phyloP scores from a whole-genome alignment of 1,140 invertebrate genomes.

The Diprion similis region DNA sequence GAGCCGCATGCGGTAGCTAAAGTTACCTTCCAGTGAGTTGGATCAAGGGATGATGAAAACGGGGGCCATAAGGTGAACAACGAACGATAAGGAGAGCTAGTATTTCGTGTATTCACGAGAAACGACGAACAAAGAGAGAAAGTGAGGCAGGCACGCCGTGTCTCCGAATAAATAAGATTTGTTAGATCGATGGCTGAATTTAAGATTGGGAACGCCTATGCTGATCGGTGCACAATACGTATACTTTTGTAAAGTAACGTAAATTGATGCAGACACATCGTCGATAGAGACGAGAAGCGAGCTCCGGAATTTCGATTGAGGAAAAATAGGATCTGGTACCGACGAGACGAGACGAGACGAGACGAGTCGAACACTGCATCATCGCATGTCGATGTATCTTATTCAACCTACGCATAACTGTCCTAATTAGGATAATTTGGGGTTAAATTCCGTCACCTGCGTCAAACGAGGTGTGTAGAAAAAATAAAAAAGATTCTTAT shows the following conservation, averaged over 20 bases:
- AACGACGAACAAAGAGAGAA: neutral
- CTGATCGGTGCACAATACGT: neutral
- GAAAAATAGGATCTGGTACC: too few relatives aligned
- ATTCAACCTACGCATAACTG: too few relatives aligned
- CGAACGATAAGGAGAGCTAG: neutral
- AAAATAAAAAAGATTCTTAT: neutral
- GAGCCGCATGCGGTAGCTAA: too few relatives aligned
- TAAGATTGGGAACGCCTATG: neutral
- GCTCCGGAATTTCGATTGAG: too few relatives aligned
- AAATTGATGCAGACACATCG: too few relatives aligned
- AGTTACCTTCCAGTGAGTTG: too few relatives aligned
- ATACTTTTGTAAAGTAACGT: neutral
- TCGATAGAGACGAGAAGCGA: too few relatives aligned
- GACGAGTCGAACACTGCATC: too few relatives aligned
- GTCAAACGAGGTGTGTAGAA: neutral
- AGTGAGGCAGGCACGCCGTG: constrained; percentile 24
- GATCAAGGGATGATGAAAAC: neutral
- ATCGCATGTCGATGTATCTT: too few relatives aligned
- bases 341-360: too few relatives aligned
- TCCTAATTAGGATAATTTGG: too few relatives aligned
- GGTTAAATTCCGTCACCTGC: too few relatives aligned
- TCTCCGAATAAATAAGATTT: constrained; percentile 35
- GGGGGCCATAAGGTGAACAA: neutral
- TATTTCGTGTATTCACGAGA: neutral
- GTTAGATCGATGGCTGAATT: constrained; percentile 34